phyloP scores from a whole-genome alignment of 2,113 vertebrate species.

The Catharus fuscescens region DNA sequence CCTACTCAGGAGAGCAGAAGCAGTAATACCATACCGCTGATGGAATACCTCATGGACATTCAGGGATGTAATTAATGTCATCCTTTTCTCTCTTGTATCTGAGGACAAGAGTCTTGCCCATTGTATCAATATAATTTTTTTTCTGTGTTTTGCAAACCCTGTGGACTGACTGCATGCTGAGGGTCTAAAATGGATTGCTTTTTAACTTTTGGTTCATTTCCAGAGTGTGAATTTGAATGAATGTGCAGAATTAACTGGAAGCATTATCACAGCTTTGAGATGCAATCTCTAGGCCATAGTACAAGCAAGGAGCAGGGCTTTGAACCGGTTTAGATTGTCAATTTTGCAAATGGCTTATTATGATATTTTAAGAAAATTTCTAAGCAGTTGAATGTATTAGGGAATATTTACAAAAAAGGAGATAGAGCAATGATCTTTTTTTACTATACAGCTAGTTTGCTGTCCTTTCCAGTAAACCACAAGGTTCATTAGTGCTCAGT shows the following conservation, averaged over 20 bases:
- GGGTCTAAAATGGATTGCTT: neutral
- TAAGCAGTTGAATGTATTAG: slow-evolving; percentile 45
- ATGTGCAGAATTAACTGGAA: neutral
- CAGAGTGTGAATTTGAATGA: neutral
- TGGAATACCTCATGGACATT: slow-evolving; percentile 55
- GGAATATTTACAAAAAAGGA: neutral
- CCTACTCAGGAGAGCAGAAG: neutral
- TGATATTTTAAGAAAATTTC: slow-evolving; percentile 28
- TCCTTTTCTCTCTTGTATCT: neutral
- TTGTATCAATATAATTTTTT: neutral
- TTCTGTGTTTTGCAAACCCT: neutral
- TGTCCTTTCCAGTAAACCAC: slow-evolving; percentile 63
- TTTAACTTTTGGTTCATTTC: neutral
- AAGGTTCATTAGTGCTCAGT: slow-evolving; percentile 54
- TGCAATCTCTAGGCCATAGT: neutral
- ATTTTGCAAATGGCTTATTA: slow-evolving; percentile 39
- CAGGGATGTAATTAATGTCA: slow-evolving; percentile 35
- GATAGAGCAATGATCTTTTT: slow-evolving; percentile 29
- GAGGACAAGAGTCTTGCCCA: neutral
- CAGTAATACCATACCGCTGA: neutral
- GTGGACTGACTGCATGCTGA: neutral
- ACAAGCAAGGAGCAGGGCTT: slow-evolving; percentile 15
- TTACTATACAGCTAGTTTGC: slow-evolving; percentile 39
- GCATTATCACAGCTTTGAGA: neutral
- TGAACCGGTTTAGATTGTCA: slow-evolving; percentile 41